Percentiles rank a stretch among this genome's conserved stretches.
Conservation (phyloP, 2,888 invertebrate species). For the Tenthredo notha region DNA sequence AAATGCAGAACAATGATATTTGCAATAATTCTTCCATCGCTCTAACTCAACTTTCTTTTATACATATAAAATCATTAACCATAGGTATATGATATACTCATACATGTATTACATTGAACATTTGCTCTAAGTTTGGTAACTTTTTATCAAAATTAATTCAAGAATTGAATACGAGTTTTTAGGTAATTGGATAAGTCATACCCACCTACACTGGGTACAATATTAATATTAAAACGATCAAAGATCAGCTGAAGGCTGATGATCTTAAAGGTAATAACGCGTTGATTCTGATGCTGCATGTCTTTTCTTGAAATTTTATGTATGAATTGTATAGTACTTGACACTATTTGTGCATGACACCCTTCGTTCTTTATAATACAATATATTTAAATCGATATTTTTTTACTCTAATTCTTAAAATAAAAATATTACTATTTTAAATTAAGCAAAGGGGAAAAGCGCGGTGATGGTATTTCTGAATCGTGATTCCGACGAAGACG, state of each 20-base stretch:
- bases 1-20: slow-evolving; percentile 12
- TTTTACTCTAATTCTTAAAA: background rate
- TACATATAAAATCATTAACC: slow-evolving; percentile 32
- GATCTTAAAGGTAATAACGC: background rate
- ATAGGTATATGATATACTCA: background rate
- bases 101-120: slow-evolving; percentile 3
- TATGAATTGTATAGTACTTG: slow-evolving; percentile 9
- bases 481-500: background rate
- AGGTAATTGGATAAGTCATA: slow-evolving; percentile 1
- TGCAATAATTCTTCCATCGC: slow-evolving; percentile 29
- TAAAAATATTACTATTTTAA: background rate
- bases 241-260: background rate
- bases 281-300: background rate
- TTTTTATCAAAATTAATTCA: background rate
- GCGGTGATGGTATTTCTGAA: background rate
- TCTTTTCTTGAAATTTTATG: background rate
- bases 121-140: slow-evolving; percentile 13
- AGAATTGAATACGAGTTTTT: background rate
- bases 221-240: background rate
- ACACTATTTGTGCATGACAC: slow-evolving; percentile 27
- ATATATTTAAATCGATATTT: slow-evolving; percentile 1
- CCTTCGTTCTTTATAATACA: background rate
- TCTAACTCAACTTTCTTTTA: background rate
- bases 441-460: background rate
- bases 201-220: background rate